phyloP scores from a whole-genome alignment of 1,140 invertebrate genomes.

The Drosophila suzukii region DNA sequence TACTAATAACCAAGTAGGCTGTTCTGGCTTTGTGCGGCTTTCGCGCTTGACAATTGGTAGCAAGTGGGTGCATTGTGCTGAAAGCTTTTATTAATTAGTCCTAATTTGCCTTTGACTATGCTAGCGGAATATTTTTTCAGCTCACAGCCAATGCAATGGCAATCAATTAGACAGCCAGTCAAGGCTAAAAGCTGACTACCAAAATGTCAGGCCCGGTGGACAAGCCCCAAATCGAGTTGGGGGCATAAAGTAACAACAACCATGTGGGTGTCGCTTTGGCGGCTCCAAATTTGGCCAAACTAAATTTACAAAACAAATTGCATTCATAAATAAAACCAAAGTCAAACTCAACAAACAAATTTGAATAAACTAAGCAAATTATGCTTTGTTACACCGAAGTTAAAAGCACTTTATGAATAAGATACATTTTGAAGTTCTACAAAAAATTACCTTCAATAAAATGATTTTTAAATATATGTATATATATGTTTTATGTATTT shows the following conservation, averaged over 20 bases:
- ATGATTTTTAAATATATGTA: neutral
- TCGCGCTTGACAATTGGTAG: conserved; percentile 25
- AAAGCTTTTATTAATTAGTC: conserved; percentile 75
- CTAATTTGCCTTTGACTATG: conserved; percentile 63
- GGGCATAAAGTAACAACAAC: conserved; percentile 14
- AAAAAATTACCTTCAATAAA: too few relatives aligned
- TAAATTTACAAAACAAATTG: conserved; percentile 77
- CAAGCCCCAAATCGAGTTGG: conserved; percentile 27
- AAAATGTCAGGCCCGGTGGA: conserved; percentile 49
- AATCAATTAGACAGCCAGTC: conserved; percentile 56
- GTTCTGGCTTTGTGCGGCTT: conserved; percentile 29
- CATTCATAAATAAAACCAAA: conserved; percentile 76
- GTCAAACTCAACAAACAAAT: conserved; percentile 20
- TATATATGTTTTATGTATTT: neutral
- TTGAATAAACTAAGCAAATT: conserved; percentile 7
- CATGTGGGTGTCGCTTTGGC: conserved; percentile 69
- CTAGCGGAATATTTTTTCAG: conserved; percentile 33
- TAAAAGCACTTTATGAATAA: neutral
- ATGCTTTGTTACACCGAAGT: neutral
- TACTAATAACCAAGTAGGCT: conserved; percentile 56
- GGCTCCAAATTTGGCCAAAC: conserved; percentile 74
- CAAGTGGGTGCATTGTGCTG: conserved; percentile 40
- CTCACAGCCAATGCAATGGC: conserved; percentile 23
- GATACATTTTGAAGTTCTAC: neutral
- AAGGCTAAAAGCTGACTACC: conserved; percentile 45